phyloP scores from a whole-genome alignment of 1,140 invertebrate genomes.

The Drosophila nikananu region DNA sequence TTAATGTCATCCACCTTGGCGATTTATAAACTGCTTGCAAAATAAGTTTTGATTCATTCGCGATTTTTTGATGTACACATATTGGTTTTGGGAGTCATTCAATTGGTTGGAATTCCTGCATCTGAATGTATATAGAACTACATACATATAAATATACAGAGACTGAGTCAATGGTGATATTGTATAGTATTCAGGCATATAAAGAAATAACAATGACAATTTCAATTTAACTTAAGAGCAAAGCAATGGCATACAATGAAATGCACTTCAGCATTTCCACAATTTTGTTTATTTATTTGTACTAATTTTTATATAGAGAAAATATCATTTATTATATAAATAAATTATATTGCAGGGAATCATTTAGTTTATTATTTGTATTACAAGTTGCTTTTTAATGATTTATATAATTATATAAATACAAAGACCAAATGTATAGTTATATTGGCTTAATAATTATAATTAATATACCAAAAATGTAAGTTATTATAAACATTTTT shows the following conservation, averaged over 20 bases:
- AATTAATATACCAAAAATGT: too few species aligned
- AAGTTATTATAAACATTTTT: too few species aligned
- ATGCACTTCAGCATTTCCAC: neutral
- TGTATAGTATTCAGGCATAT: slow-evolving; percentile 3
- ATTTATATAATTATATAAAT: too few species aligned
- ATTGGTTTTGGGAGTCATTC: slow-evolving; percentile 13
- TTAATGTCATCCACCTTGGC: slow-evolving; percentile 19
- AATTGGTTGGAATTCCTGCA: slow-evolving; percentile 6
- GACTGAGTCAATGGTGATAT: slow-evolving; percentile 26
- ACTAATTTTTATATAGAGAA: neutral
- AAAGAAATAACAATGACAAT: slow-evolving; percentile 15
- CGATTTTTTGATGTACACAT: slow-evolving; percentile 1
- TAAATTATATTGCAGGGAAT: neutral
- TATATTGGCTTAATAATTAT: too few species aligned
- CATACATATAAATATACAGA: neutral
- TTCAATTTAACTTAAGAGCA: slow-evolving; percentile 22
- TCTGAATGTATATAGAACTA: neutral
- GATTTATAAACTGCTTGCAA: slow-evolving; percentile 3
- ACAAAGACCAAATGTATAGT: too few species aligned
- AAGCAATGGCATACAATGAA: slow-evolving; percentile 18
- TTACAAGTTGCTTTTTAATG: too few species aligned
- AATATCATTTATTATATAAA: neutral
- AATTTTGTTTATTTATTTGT: slow-evolving; percentile 10
- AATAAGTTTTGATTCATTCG: slow-evolving; percentile 10
- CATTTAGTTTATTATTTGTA: neutral